Evolutionary conservation across 2,888 invertebrate genomes (phyloP), one percentile per base, ranked within the genome.

Genomic region (Eupithecia subumbrata): DNA sequence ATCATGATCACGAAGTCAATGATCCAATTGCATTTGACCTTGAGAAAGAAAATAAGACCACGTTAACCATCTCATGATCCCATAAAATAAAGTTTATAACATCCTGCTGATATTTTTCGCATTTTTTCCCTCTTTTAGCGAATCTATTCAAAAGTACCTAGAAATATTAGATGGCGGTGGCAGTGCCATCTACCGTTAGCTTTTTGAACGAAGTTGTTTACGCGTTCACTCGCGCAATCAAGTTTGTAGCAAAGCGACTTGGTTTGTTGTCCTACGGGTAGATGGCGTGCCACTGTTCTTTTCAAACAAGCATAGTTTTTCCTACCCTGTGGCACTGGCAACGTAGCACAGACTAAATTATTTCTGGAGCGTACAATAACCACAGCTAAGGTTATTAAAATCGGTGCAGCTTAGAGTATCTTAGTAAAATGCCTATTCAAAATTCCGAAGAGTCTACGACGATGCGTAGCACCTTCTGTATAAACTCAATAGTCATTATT

Each of bases 141-240:
- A 52, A 52, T 52, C 9, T 52, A n/a, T 9, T n/a, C 9, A 52
- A 52, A 9, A 52, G 9, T 56, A 11, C 5, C 22, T 11, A 2
- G 0, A 22, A 56, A 52, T 9, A n/a, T 52, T 22, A 12, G 3
- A 22, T 56, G 56, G 52, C 52, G n/a, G 52, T 18, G 4, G 56
- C 56, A 72, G 30, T 69, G 75, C 75, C 64, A 37, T 63, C 75
- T 69, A 30, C 4, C 40, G n/a, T n/a, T 43, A 69, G n/a, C n/a
- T 34, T 56, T 11, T 5, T 7, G n/a, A 73, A 70, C 66, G 14
- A 52, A 72, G 48, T 48, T 37, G 9, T 30, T 18, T 9, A 8
- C 9, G 30, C 34, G 30, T 18, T 30, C 8, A 64, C 2, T 16
- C 2, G 18, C 34, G 34, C 34, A 18, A 30, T 63, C 63, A 8